Evolutionary conservation across 2,113 vertebrate genomes (phyloP).

Genomic region (Mellivora capensis): DNA sequence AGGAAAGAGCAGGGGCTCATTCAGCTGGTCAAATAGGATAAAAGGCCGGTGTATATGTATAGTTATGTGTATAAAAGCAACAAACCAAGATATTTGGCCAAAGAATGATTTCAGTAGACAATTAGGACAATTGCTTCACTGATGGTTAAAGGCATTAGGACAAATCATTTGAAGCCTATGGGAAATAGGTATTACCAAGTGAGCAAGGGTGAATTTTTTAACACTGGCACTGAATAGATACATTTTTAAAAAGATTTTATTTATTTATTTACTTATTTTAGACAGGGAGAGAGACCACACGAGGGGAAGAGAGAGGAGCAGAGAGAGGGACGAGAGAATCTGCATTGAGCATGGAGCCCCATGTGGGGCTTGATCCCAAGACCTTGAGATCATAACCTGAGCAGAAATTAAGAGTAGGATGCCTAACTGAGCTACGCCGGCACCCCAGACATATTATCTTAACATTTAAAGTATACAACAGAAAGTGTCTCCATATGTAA

Average conservation of each 20-base stretch:
- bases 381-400: background rate
- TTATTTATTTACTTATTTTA: background rate
- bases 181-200: background rate
- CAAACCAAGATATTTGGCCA: background rate
- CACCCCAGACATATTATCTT: background rate
- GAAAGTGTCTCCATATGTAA: background rate
- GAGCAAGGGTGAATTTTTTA: background rate
- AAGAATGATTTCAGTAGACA: background rate
- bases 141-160: background rate
- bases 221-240: background rate
- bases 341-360: background rate
- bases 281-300: background rate
- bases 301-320: background rate
- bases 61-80: background rate
- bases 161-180: background rate
- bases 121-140: background rate
- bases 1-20: background rate
- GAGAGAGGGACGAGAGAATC: background rate
- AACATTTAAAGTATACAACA: background rate
- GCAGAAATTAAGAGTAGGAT: background rate
- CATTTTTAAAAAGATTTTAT: background rate
- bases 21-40: background rate
- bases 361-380: background rate
- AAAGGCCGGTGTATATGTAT: background rate
- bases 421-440: background rate